Evolutionary conservation across 2,888 invertebrate genomes (phyloP).

Genomic region (Callimorpha dominula): DNA sequence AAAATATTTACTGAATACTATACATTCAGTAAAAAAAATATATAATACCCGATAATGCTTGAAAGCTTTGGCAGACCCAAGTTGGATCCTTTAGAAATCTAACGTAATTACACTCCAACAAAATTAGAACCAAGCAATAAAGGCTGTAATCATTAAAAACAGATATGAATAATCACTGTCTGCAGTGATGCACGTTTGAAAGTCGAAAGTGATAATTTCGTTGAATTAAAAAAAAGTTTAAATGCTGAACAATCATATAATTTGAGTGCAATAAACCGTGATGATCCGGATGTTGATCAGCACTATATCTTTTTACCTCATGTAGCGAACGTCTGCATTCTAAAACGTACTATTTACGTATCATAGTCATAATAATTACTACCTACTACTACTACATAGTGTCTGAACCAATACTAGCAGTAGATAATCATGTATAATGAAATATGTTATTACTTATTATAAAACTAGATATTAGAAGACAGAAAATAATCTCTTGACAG

Average conservation of each 20-base stretch:
- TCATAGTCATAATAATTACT: no score
- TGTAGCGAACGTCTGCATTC: background rate
- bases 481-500: background rate
- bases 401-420: background rate
- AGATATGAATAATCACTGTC: conserved; percentile 14
- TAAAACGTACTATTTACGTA: background rate
- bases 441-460: background rate
- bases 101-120: conserved; percentile 4
- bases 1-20: no score
- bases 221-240: conserved; percentile 21
- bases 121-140: conserved; percentile 1
- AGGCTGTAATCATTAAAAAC: conserved; percentile 9
- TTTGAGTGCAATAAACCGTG: conserved; percentile 36
- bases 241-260: conserved; percentile 35
- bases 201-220: conserved; percentile 20
- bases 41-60: background rate
- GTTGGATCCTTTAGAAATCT: conserved; percentile 7
- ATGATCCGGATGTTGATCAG: conserved; percentile 33
- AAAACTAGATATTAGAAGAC: background rate
- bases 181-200: conserved; percentile 17
- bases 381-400: no score
- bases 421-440: background rate
- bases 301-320: background rate
- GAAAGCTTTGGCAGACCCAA: background rate
- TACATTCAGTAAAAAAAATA: no score